Evolutionary conservation across 2,113 vertebrate genomes (phyloP), one percentile per base, ranked within the genome.

Genomic region (Platycercus adscitus): DNA sequence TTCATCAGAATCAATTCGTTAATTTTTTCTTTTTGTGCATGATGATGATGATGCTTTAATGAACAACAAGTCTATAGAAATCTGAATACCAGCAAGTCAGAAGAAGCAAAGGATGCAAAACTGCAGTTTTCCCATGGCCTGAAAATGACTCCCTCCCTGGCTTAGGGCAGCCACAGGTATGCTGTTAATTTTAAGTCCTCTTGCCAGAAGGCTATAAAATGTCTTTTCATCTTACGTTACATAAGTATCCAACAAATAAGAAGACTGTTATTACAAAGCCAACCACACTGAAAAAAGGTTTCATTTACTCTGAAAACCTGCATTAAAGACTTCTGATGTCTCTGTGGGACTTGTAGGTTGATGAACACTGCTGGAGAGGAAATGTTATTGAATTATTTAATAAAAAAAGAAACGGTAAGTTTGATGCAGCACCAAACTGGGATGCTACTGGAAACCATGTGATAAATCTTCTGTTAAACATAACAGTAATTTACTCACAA

Each of bases 141-240:
- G 89, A 95, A 93, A 93, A 63, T 75, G 95, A 96, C 94, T 91
- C 95, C 87, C 86, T 94, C 96, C 96, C 95, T 81, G 94, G 97
- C 92, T 82, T 88, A 87, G 70, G 85, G 96, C 96, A 96, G 96
- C 86, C 73, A 79, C 93, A 97, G 97, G 96, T 96, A 95, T 91
- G 90, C 82, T 31, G 91, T 89, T 88, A 72, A 92, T 96, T 95
- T 96, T 70, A 91, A 97, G 70, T 95, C 93, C 56, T 89, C 68
- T 93, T 89, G 94, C 97, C 96, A 96, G 84, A 64, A 97, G 95
- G 93, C 96, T 97, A 73, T 97, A 97, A 97, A 96, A 97, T 95
- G 95, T 91, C 97, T 97, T 98, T 97, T 98, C 95, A 97, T 98
- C 97, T 97, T 96, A 75, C 0, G 64, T 97, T 98, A 96, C 96